Base-by-base conservation (phyloP, 2,113 vertebrate species). In the Chaetorhynchus papuensis region DNA sequence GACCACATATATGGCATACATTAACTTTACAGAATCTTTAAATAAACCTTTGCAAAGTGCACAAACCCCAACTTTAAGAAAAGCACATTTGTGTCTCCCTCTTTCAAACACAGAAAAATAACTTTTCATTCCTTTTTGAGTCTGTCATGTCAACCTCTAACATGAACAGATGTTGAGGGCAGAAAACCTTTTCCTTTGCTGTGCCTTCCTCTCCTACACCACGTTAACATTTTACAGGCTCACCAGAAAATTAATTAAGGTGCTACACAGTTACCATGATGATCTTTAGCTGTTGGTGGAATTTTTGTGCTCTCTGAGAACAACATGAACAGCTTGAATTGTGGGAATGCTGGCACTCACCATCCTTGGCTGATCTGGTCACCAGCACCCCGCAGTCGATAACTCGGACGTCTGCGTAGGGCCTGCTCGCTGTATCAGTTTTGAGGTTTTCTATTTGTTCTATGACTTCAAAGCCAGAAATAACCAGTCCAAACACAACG, bases 391-490 rank as follows among this genome's bases (percentile, higher is more conserved):
- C 99, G 37, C 99, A 99, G 98, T 99, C 99, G 69, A 99, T 98
- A 90, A 99, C 98, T 85, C 99, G 97, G 28, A 99, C 99, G 6
- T 99, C 99, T 45, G 99, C 99, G 21, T 99, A 99, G 9, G 99
- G 99, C 65, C 99, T 97, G 96, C 99, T 99, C 10, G 99, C 99
- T 4, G 99, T 98, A 77, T 99, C 99, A 0, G 99, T 99, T 98
- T 99, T 99, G 97, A 99, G 98, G 53, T 98, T 99, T 97, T 99
- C 99, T 47, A 99, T 99, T 97, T 99, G 99, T 90, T 99, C 99
- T 44, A 99, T 99, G 63, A 99, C 99, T 97, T 99, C 99, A 97
- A 99, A 99, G 31, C 99, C 99, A 21, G 99, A 99, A 97, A 99
- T 99, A 94, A 99, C 98, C 72, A 99, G 95, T 79, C 99, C 99